These are phyloP conservation scores for Hirundichthys speculiger DNA, from an alignment of 2,113 vertebrate genomes.

Conservation along the genomic window DNA sequence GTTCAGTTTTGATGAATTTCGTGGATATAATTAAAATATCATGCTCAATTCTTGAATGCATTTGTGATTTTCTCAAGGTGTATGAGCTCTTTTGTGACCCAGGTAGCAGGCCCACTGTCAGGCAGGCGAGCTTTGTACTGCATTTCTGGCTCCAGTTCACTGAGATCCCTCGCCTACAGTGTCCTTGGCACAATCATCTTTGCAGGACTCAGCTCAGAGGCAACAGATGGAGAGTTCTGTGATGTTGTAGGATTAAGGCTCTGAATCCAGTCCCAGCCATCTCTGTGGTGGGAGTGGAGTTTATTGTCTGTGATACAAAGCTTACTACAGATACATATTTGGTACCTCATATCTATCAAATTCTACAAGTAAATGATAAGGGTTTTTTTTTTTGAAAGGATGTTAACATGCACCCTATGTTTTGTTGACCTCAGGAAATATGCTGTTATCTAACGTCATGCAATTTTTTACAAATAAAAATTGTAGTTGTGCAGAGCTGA, in stretches of 20 bases:
- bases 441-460: not conserved
- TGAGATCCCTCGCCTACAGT: constrained; percentile 79
- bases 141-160: constrained; percentile 74
- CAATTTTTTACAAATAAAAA: constrained; percentile 5
- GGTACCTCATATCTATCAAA: constrained; percentile 30
- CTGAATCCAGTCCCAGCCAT: constrained; percentile 79
- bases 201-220: constrained; percentile 79
- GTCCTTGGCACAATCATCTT: constrained; percentile 82
- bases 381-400: too few relatives aligned
- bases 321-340: constrained; percentile 66
- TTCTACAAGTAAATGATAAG: not conserved
- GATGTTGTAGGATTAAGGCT: constrained; percentile 84
- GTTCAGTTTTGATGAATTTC: not conserved
- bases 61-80: constrained; percentile 49
- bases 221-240: constrained; percentile 86
- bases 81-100: constrained; percentile 60
- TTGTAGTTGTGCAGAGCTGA: not conserved
- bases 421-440: not conserved
- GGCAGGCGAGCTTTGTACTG: constrained; percentile 68
- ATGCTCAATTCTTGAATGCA: constrained; percentile 29
- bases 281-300: constrained; percentile 78
- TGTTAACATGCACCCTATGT: too few relatives aligned
- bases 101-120: constrained; percentile 65
- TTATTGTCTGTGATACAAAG: constrained; percentile 80
- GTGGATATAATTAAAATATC: constrained; percentile 15